Evolutionary conservation across 2,888 invertebrate genomes (phyloP).

Genomic region (Acrocyrtus sp.): DNA sequence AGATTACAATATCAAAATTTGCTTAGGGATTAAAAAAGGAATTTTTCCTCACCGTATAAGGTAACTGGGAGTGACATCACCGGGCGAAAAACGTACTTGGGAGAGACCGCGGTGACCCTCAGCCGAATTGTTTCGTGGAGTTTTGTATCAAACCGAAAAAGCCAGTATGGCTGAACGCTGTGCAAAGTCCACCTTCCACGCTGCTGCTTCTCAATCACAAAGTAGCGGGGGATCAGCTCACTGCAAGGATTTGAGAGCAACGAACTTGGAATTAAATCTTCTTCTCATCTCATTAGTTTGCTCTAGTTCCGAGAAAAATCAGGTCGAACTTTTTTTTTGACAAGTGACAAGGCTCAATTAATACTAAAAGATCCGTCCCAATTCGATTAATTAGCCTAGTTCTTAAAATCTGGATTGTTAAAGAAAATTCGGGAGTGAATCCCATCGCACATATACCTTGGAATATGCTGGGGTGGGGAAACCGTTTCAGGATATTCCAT

Average conservation of each 20-base stretch:
- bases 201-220: constrained; percentile 42
- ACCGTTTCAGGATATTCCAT: constrained; percentile 24
- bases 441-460: too few species aligned
- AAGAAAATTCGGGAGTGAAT: too few species aligned
- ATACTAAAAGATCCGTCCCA: too few species aligned
- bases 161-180: constrained; percentile 34
- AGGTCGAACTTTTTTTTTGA: too few species aligned
- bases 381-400: too few species aligned
- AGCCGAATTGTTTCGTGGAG: constrained; percentile 22
- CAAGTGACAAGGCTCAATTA: too few species aligned
- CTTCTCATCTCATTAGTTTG: too few species aligned
- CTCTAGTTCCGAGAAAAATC: too few species aligned
- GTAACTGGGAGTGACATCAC: constrained; percentile 27
- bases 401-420: too few species aligned
- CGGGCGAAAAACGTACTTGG: constrained; percentile 45
- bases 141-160: constrained; percentile 29
- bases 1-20: too few species aligned
- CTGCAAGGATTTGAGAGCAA: too few species aligned
- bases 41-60: constrained; percentile 43
- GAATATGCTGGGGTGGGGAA: background rate
- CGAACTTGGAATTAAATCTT: background rate
- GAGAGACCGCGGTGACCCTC: constrained; percentile 49
- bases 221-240: constrained; percentile 37
- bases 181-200: constrained; percentile 30
- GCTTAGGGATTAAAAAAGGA: too few species aligned